Conservation (phyloP, 2,797 vertebrate genomes). For the Carduelis carduelis region DNA sequence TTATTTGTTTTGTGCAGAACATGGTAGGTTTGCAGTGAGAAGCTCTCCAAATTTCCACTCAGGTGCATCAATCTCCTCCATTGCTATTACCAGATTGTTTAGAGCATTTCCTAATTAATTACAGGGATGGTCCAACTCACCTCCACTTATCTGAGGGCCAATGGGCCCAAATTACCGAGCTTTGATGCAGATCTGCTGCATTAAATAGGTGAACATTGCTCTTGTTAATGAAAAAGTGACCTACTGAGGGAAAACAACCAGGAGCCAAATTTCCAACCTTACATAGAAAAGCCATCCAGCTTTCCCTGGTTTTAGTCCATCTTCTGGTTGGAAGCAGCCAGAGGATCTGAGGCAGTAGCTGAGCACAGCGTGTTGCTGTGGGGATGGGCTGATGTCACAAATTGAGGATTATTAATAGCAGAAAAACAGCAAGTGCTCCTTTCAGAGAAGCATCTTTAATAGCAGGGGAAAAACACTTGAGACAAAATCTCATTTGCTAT, state of each 20-base stretch:
- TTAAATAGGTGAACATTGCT: neutral
- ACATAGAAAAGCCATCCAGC: rapidly evolving
- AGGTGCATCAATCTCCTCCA: neutral
- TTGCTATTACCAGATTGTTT: neutral
- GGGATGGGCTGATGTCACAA: constrained; percentile 53
- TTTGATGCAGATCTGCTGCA: neutral
- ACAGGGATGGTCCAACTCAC: neutral
- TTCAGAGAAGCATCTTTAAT: constrained; percentile 42
- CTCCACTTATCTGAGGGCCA: neutral
- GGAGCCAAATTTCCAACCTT: neutral
- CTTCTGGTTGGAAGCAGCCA: neutral
- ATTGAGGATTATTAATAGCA: constrained; percentile 61
- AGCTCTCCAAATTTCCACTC: neutral
- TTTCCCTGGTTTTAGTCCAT: neutral
- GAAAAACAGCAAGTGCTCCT: constrained; percentile 44
- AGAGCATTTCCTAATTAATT: neutral
- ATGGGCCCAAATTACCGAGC: neutral
- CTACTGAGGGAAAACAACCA: neutral
- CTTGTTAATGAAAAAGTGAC: neutral
- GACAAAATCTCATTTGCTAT: constrained; percentile 27
- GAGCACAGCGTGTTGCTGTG: constrained; percentile 33
- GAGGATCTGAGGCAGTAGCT: neutral
- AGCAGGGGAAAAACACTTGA: constrained; percentile 15
- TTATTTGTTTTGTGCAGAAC: neutral
- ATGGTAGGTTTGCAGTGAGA: neutral